phyloP scores from a whole-genome alignment of 2,888 invertebrate species.

The Desoria tigrina region DNA sequence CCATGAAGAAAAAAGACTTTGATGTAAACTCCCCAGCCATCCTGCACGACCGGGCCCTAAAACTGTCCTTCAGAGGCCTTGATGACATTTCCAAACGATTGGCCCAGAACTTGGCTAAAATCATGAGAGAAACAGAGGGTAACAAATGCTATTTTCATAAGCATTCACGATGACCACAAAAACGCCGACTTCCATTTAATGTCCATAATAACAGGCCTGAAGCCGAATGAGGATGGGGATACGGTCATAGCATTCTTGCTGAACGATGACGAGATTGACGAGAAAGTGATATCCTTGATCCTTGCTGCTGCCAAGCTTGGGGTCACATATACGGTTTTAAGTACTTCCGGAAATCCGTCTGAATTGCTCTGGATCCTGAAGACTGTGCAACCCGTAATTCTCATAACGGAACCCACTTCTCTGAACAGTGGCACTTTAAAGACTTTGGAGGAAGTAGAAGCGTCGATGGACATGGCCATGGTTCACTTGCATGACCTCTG shows the following conservation, averaged over 20 bases:
- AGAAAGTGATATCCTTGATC: conserved; percentile 9
- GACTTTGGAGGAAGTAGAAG: background rate
- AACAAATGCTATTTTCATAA: too few relatives aligned
- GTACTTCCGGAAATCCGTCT: background rate
- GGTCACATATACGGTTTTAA: conserved; percentile 10
- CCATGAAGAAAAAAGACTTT: too few relatives aligned
- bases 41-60: too few relatives aligned
- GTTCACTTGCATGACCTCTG: background rate
- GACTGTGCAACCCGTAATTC: background rate
- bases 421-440: background rate
- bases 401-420: background rate
- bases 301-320: conserved; percentile 12
- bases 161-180: conserved; percentile 1
- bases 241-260: conserved; percentile 10
- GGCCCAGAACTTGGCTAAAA: too few relatives aligned
- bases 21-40: too few relatives aligned
- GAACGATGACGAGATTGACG: background rate
- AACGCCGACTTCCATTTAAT: background rate
- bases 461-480: background rate
- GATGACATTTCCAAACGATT: too few relatives aligned
- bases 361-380: conserved; percentile 7
- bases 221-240: conserved; percentile 16
- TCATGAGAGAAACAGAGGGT: too few relatives aligned
- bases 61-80: too few relatives aligned
- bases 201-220: conserved; percentile 2